A percentile compares a stretch with the other conserved stretches of the same genome.
These are phyloP conservation scores for Cyrtorhinus lividipennis DNA, from an alignment of 1,140 invertebrate species.

Conservation along the genomic window DNA sequence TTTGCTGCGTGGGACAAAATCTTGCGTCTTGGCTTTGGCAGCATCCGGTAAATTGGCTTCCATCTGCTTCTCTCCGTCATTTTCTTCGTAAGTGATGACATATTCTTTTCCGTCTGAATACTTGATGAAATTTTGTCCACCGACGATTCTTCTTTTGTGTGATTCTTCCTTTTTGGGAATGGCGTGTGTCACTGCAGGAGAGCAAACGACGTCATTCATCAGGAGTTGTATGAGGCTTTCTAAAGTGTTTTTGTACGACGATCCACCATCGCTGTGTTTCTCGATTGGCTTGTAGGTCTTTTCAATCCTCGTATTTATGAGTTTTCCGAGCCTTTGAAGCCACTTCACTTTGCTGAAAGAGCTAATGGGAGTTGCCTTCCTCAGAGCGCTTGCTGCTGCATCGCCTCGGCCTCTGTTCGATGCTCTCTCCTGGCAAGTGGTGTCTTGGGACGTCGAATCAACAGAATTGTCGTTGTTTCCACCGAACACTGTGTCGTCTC, in stretches of 20 bases:
- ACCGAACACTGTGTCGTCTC: too few relatives aligned
- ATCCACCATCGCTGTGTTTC: not conserved
- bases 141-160: not conserved
- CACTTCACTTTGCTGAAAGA: too few relatives aligned
- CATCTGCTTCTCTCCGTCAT: not conserved
- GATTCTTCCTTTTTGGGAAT: not conserved
- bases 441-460: too few relatives aligned
- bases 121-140: not conserved
- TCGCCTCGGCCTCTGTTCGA: too few relatives aligned
- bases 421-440: too few relatives aligned
- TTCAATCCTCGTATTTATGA: too few relatives aligned
- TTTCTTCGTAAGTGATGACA: not conserved
- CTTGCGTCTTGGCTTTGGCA: not conserved
- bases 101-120: not conserved
- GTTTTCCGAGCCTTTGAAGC: too few relatives aligned
- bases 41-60: too few relatives aligned
- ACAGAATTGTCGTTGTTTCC: too few relatives aligned
- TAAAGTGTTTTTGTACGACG: not conserved
- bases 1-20: not conserved
- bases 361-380: too few relatives aligned
- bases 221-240: not conserved
- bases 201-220: not conserved
- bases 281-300: too few relatives aligned
- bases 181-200: not conserved
- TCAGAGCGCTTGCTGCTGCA: too few relatives aligned